Evolutionary conservation across 2,888 invertebrate species (phyloP), one percentile per base, ranked within the genome.

Genomic region (Euzetes globulus): DNA sequence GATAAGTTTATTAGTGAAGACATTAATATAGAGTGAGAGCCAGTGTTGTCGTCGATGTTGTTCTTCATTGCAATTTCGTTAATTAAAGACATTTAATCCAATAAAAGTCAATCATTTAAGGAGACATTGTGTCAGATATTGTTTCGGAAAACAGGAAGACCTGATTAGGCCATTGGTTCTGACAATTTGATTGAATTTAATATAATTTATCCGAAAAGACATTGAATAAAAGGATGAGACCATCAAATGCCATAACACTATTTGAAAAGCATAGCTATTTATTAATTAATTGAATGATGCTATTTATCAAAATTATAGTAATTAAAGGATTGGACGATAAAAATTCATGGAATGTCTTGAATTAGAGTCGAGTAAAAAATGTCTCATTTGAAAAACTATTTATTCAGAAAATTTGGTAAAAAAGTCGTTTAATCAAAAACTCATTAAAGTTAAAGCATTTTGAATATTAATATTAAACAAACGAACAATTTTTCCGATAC

Each of bases 111-210:
- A 52, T 52, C 52, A 52, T 52, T 52, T 52, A 19, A 1, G 19
- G 19, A n/a, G 52, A 52, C 52, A 52, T 52, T 52, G 52, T 52
- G 52, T 52, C 52, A 19, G 52, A 52, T 19, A 52, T 52, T 52
- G 52, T 52, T 52, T 52, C 19, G n/a, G 19, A 52, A 52, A 52
- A 52, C 52, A 52, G 52, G 52, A 52, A 52, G 52, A 52, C 52
- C 7, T 52, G n/a, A 52, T 52, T 52, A 52, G 19, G 19, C 47
- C n/a, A 52, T 17, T 6, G 52, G 52, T n/a, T n/a, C 52, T 19
- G 52, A 19, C n/a, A 19, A 6, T 52, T 47, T 52, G 17, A 52
- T n/a, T 52, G 6, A 19, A 52, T n/a, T 52, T 19, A 52, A 19
- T 52, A n/a, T 33, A 33, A 33, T 33, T 33, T 33, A 33, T 33